Evolutionary conservation across 1,140 invertebrate species (phyloP).

Genomic region (fruit fly (Drosophila melanogaster)): DNA sequence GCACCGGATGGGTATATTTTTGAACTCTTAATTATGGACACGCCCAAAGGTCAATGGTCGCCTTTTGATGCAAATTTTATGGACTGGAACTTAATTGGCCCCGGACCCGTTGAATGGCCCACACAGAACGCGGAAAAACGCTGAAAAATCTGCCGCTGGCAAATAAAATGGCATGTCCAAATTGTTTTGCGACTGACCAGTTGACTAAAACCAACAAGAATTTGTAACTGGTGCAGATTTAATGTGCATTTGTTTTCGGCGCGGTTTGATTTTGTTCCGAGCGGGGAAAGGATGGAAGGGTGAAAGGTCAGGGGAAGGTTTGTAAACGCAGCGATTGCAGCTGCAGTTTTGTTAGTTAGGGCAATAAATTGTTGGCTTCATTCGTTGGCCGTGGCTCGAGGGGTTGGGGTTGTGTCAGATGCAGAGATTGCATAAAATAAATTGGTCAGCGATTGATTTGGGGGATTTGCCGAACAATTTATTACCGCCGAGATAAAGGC

Average conservation of each 20-base stretch:
- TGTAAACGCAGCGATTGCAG: slow-evolving; percentile 47
- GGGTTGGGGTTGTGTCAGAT: slow-evolving; percentile 45
- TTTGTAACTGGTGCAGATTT: slow-evolving; percentile 51
- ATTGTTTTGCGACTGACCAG: slow-evolving; percentile 78
- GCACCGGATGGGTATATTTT: slow-evolving; percentile 43
- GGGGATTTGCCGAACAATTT: slow-evolving; percentile 58
- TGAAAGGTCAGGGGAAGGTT: neutral
- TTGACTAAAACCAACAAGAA: slow-evolving; percentile 63
- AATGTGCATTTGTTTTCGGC: slow-evolving; percentile 47
- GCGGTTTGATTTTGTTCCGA: slow-evolving; percentile 11
- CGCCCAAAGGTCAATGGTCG: slow-evolving; percentile 57
- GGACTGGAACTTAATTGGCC: slow-evolving; percentile 76
- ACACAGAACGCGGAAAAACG: neutral
- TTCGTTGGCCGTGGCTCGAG: slow-evolving; percentile 11
- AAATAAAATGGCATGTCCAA: slow-evolving; percentile 66
- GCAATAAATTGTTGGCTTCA: slow-evolving; percentile 65
- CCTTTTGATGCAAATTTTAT: slow-evolving; percentile 69
- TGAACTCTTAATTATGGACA: slow-evolving; percentile 61
- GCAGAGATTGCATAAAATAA: slow-evolving; percentile 65
- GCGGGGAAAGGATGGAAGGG: neutral
- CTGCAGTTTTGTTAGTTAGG: slow-evolving; percentile 61
- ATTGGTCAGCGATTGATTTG: slow-evolving; percentile 70
- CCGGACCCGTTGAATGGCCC: slow-evolving; percentile 20
- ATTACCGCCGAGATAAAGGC: slow-evolving; percentile 47
- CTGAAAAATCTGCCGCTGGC: slow-evolving; percentile 32